Base-by-base conservation (phyloP, 2,113 vertebrate genomes). In the Pluvianellus socialis region DNA sequence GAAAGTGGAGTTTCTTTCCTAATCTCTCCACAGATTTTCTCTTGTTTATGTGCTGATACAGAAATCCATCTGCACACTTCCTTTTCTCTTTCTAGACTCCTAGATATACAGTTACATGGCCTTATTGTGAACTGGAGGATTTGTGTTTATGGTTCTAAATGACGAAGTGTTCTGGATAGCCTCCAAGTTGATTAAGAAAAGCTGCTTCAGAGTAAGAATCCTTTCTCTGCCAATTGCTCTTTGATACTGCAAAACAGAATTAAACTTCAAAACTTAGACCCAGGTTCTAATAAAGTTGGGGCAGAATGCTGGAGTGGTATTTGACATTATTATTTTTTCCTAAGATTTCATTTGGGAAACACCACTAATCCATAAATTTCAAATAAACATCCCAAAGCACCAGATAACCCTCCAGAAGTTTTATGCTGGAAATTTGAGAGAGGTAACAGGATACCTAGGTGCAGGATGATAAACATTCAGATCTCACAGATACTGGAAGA, bases 161-260 rank as follows among this genome's bases (percentile, higher is more conserved):
- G 47, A 79, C 84, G 72, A 94, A 79, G 12, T 42, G 55, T 44
- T 96, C 50, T 88, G 63, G 42, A 87, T 27, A 76, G 32, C 27
- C 55, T 92, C 79, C 86, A 97, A 88, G 38, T 20, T 70, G 82
- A 82, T 94, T 74, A 79, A 84, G 80, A 74, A 94, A 94, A 92
- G 45, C 16, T 80, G n/a, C 27, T 93, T 85, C 58, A 79, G 88
- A 92, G 40, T 58, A 88, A 89, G 79, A 86, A 83, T 47, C 38
- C 18, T 7, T 96, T 89, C 75, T 65, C 53, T 93, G 66, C 62
- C 45, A 84, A 80, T 14, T 88, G 33, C 44, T 88, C 50, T 91
- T 96, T 94, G 70, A 89, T 58, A 89, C 19, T 47, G 53, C 16
- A 91, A 86, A 81, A 44, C 28, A 86, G 40, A 96, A 70, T n/a